Base-by-base conservation (phyloP, 2,797 vertebrate species). In the Gambusia yucatana region DNA sequence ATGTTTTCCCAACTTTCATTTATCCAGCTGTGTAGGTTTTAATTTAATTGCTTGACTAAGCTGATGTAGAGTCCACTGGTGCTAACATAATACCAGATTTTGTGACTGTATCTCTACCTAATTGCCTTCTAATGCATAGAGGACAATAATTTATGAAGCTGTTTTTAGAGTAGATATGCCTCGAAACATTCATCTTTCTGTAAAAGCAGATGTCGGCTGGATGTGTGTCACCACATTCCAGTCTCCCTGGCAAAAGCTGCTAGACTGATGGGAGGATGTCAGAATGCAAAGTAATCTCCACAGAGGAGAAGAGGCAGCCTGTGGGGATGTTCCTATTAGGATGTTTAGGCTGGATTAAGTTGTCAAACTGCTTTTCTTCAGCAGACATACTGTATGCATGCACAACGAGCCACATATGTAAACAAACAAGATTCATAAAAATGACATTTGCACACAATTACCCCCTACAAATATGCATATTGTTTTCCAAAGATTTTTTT, bases 311-410 rank as follows among this genome's bases (percentile, higher is more conserved):
- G 87, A 89, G 80, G 92, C 89, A 88, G 89, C 89, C 92, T 87
- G 87, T 92, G 90, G 92, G 89, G 86, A 90, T 88, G 86, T 93
- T 94, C 90, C 90, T 82, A 88, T 93, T 88, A 84, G 87, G 87
- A 82, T 94, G 92, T 94, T 93, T 92, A 87, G 89, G 88, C 84
- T 89, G 90, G 92, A 95, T 94, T 94, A 94, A 94, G 89, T 93
- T 93, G 93, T 96, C 93, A 94, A 93, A 87, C 74, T 86, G 84
- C 73, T 77, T 90, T 82, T 79, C 61, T 84, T 85, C 75, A 65
- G 82, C 65, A 88, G 79, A 89, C 79, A 69, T 69, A 74, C 71
- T 83, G 73, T 82, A 86, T 30, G 75, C 57, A 59, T 79, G 81
- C 79, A 78, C 67, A 82, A 63, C 72, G 43, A 84, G 41, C 43